Base-by-base conservation (phyloP, 2,113 vertebrate species). In the Silurus glanis region DNA sequence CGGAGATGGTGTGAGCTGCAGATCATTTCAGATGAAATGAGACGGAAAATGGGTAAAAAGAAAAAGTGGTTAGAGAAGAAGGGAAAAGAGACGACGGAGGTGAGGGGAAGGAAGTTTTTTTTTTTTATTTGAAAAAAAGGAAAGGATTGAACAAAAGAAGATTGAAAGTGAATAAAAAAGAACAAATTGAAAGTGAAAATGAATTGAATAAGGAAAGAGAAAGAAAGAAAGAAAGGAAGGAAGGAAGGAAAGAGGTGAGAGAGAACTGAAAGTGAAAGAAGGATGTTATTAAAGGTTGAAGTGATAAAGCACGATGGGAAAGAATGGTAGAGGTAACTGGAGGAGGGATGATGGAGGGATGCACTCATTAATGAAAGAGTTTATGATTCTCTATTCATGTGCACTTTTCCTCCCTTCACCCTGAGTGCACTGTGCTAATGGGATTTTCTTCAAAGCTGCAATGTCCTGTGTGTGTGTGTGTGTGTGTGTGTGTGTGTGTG, bases 401-500 rank as follows among this genome's bases (percentile, higher is more conserved):
- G 37, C 16, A 4, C 67, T 8, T 37, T 71, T 37, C 16, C 67
- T 45, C 67, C 14, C 67, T 45, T 45, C 37, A 17, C 67, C 45
- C 45, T 19, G 71, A 9, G 45, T 45, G 45, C 71, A 49, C 45
- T 21, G 45, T 45, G 0, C 1, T 71, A 71, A 71, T 45, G 66
- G 13, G 21, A 8, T 1, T 8, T 16, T 71, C 37, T 71, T 71
- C 3, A 9, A 37, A 71, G 67, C 17, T 7, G 17, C 45, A 37
- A 71, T 71, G 7, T 47, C 67, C 67, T 71, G 49, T 58, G 71
- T 45, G 86, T 86, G 85, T 85, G 45, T 81, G 56, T 81, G 58
- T 62, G 47, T 84, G 58, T 78, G 71, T 88, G 6, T 74, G 78
- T 71, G 55, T 93, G 92, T 92, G 92, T 89, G 83, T 17, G 67